Evolutionary conservation across 2,113 vertebrate species (phyloP).

Genomic region (Oceanodroma tethys): DNA sequence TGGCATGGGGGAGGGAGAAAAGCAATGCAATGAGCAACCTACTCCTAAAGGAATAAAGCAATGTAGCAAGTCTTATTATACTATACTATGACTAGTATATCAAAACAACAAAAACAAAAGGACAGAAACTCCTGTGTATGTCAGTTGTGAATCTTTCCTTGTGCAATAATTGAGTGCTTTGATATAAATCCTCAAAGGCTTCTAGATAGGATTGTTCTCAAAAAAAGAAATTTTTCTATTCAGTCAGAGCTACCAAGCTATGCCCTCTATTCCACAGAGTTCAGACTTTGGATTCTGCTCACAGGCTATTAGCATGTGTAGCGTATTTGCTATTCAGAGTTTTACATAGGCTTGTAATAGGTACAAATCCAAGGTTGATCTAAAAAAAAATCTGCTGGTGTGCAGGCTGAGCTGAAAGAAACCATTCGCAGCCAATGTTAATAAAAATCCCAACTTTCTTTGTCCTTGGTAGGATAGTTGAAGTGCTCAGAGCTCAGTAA

Average conservation of each 20-base stretch:
- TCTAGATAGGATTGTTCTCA: neutral
- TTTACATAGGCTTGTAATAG: neutral
- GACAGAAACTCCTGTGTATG: neutral
- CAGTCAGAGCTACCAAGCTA: neutral
- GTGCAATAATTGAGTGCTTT: neutral
- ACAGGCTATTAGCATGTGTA: neutral
- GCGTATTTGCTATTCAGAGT: neutral
- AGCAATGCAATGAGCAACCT: neutral
- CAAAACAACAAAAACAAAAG: neutral
- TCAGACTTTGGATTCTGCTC: neutral
- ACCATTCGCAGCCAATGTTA: neutral
- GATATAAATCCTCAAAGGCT: neutral
- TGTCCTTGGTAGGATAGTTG: neutral
- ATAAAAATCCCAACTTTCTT: neutral
- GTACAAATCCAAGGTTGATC: neutral
- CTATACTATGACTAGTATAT: neutral
- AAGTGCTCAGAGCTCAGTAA: neutral
- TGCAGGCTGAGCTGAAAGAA: neutral
- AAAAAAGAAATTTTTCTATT: neutral
- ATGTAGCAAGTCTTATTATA: neutral
- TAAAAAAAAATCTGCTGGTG: neutral
- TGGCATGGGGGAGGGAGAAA: conserved; percentile 14
- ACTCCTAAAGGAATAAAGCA: neutral
- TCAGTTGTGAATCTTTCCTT: neutral
- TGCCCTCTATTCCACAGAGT: neutral